Conservation (phyloP, 2,888 invertebrate species). For the Euphydryas editha region DNA sequence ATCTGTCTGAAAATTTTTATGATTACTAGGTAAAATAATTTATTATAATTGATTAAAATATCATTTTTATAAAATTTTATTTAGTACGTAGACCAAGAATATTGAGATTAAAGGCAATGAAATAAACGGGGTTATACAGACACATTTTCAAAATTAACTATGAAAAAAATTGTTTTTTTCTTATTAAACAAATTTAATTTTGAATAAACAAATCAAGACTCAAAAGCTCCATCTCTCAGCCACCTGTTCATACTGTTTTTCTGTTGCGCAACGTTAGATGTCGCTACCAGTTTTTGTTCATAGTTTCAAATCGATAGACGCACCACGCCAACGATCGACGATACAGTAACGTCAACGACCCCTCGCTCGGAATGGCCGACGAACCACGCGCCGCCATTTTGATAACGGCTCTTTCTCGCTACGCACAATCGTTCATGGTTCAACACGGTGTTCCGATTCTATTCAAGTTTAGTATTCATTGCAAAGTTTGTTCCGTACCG, state of each 20-base stretch:
- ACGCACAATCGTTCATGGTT: conserved; percentile 33
- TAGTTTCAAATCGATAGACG: conserved; percentile 58
- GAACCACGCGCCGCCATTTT: conserved; percentile 72
- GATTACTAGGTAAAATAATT: no score
- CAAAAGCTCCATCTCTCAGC: conserved; percentile 56
- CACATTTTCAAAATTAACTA: no score
- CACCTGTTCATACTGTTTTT: conserved; percentile 19
- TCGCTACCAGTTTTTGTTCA: conserved; percentile 52
- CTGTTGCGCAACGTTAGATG: conserved; percentile 55
- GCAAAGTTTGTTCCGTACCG: background rate
- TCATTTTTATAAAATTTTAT: no score
- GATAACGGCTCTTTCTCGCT: conserved; percentile 65
- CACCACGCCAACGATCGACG: conserved; percentile 53
- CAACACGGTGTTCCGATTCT: conserved; percentile 17
- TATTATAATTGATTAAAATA: no score
- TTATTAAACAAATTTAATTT: background rate
- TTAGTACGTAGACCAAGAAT: no score
- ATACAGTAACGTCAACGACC: conserved; percentile 73
- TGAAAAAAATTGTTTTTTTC: no score
- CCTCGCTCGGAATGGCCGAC: conserved; percentile 56
- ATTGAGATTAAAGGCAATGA: no score
- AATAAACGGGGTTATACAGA: no score
- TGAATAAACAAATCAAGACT: background rate
- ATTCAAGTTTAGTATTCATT: no score
- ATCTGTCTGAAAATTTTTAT: no score